A percentile compares a stretch with the other conserved stretches of the same genome.
These are phyloP conservation scores for Vanessa atalanta DNA, from an alignment of 1,140 invertebrate genomes.

Conservation along the genomic window DNA sequence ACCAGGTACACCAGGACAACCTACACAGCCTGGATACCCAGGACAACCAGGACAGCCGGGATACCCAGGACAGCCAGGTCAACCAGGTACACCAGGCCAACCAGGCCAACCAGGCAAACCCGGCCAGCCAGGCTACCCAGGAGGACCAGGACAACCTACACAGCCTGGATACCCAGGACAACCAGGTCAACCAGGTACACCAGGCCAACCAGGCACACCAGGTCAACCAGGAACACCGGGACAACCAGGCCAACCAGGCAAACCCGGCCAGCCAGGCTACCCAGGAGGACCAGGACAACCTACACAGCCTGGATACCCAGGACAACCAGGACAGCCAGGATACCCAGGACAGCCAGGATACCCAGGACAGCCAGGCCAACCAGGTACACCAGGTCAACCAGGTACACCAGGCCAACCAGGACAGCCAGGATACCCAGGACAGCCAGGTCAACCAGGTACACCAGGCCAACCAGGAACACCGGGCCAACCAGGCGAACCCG, in stretches of 20 bases:
- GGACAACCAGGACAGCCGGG: conserved; percentile 39
- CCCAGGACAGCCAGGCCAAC: conserved; percentile 29
- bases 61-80: conserved; percentile 38
- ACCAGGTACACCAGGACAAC: conserved; percentile 37
- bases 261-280: conserved; percentile 34
- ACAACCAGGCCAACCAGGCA: conserved; percentile 31
- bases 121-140: conserved; percentile 36
- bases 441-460: conserved; percentile 32
- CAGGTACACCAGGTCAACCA: conserved; percentile 40
- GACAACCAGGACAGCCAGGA: conserved; percentile 41
- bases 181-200: conserved; percentile 32
- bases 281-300: conserved; percentile 34
- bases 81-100: conserved; percentile 39
- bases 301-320: conserved; percentile 34
- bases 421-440: conserved; percentile 30
- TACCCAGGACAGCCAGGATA: no score
- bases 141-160: conserved; percentile 39
- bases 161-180: conserved; percentile 33
- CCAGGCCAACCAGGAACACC: conserved; percentile 35
- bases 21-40: conserved; percentile 34
- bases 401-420: conserved; percentile 1
- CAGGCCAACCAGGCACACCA: conserved; percentile 25
- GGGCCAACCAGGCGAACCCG: conserved; percentile 42
- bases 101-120: conserved; percentile 37
- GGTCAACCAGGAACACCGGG: conserved; percentile 40